These are phyloP conservation scores for Notamacropus eugenii DNA, from an alignment of 2,797 vertebrate genomes.

Conservation along the genomic window DNA sequence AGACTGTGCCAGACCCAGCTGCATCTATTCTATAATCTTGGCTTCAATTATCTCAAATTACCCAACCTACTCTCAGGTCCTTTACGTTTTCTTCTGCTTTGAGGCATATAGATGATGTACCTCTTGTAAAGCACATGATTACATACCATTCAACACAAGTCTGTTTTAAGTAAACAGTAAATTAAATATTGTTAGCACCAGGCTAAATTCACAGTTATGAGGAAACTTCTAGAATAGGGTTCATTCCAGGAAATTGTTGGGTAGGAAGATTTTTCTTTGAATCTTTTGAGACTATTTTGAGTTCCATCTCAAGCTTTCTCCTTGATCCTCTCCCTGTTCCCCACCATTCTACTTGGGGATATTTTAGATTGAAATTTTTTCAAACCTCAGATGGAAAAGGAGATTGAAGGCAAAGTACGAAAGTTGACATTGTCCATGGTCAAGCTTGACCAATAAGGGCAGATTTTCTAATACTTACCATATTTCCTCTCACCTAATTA, in stretches of 20 bases:
- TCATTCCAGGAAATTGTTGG: conserved; percentile 53
- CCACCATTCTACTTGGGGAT: background rate
- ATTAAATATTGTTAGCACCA: conserved; percentile 82
- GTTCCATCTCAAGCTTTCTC: background rate
- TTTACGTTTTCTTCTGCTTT: conserved; percentile 81
- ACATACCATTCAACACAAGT: conserved; percentile 81
- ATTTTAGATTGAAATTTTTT: conserved; percentile 20
- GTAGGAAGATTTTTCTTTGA: background rate
- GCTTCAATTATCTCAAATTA: conserved; percentile 83
- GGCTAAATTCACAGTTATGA: conserved; percentile 58
- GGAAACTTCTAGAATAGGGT: conserved; percentile 73
- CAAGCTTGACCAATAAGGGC: conserved; percentile 21
- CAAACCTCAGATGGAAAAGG: background rate
- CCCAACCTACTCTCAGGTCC: conserved; percentile 81
- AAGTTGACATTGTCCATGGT: background rate
- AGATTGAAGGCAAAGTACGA: conserved; percentile 17
- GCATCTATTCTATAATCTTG: conserved; percentile 79
- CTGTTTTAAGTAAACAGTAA: conserved; percentile 85
- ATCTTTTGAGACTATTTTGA: background rate
- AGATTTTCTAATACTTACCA: background rate
- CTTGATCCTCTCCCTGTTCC: conserved; percentile 1
- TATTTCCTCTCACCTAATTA: conserved; percentile 44
- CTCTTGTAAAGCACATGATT: conserved; percentile 81
- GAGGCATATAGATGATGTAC: conserved; percentile 73
- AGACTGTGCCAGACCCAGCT: conserved; percentile 82